These are phyloP conservation scores for Tadarida brasiliensis DNA, from an alignment of 2,797 vertebrate genomes.

Conservation along the genomic window DNA sequence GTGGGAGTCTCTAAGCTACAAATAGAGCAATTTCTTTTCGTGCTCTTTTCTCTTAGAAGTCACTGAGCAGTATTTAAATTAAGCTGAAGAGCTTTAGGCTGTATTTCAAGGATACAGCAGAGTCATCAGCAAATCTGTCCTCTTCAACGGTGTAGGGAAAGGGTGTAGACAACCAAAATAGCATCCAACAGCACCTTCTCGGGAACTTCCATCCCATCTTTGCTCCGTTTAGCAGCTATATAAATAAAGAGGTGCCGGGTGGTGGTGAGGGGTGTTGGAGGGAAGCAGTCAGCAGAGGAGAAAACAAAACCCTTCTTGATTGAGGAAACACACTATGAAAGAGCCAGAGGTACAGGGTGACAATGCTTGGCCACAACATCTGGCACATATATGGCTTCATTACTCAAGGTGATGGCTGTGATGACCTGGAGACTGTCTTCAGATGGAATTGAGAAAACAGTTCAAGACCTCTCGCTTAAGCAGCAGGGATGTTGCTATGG, in stretches of 20 bases:
- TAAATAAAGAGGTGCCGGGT: background rate
- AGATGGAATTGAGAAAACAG: background rate
- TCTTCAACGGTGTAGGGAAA: background rate
- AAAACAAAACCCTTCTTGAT: background rate
- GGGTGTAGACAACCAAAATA: background rate
- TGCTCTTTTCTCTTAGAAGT: slow-evolving; percentile 23
- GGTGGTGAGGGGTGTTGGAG: fast-evolving
- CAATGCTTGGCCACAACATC: background rate
- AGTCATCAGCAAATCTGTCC: background rate
- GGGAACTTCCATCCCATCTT: background rate
- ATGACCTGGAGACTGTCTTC: background rate
- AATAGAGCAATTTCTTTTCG: slow-evolving; percentile 54
- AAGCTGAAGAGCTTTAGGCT: background rate
- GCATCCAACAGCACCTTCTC: background rate
- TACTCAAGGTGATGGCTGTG: background rate
- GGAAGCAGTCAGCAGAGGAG: background rate
- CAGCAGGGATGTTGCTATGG: background rate
- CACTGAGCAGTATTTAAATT: slow-evolving; percentile 18
- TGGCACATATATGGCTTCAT: background rate
- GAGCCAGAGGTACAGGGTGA: background rate
- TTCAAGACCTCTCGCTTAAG: background rate
- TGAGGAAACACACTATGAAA: background rate
- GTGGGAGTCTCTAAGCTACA: slow-evolving; percentile 38
- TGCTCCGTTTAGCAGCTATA: background rate
- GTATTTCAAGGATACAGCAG: slow-evolving; percentile 16